These are phyloP conservation scores for Anthoscopus minutus DNA, from an alignment of 2,113 vertebrate genomes.

Conservation along the genomic window DNA sequence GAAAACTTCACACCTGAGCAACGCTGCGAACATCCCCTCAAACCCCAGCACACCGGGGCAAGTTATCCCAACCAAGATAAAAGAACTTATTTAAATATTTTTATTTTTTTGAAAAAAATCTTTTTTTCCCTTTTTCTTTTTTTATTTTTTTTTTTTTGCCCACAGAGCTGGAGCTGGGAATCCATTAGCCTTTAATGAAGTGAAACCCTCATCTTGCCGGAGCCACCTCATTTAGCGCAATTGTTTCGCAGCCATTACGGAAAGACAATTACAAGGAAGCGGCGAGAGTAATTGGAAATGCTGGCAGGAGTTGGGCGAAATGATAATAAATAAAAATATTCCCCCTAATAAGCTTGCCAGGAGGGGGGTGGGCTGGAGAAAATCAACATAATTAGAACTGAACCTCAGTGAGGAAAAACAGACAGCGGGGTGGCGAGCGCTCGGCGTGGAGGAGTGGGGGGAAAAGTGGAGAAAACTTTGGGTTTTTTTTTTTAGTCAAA, in stretches of 20 bases:
- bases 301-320: conserved; percentile 97
- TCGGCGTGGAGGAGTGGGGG: conserved; percentile 34
- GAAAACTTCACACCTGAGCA: rapidly evolving
- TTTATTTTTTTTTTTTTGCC: conserved; percentile 9
- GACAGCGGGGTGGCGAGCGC: conserved; percentile 76
- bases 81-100: conserved; percentile 67
- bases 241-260: conserved; percentile 99
- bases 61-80: conserved; percentile 53
- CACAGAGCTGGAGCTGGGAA: conserved; percentile 88
- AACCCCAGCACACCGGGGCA: background rate
- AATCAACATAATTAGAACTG: conserved; percentile 99
- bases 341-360: conserved; percentile 96
- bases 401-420: conserved; percentile 82
- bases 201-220: conserved; percentile 97
- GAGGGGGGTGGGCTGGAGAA: conserved; percentile 89
- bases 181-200: conserved; percentile 99
- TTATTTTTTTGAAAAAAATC: background rate
- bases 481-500: background rate
- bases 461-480: conserved; percentile 52
- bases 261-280: conserved; percentile 99
- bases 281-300: conserved; percentile 99
- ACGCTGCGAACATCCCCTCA: rapidly evolving
- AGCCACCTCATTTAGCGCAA: conserved; percentile 99
- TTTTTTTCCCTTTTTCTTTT: background rate
- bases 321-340: conserved; percentile 99